Percentiles rank a stretch among this genome's conserved stretches.
phyloP scores from a whole-genome alignment of 2,113 vertebrate species.

The Glaucidium brasilianum region DNA sequence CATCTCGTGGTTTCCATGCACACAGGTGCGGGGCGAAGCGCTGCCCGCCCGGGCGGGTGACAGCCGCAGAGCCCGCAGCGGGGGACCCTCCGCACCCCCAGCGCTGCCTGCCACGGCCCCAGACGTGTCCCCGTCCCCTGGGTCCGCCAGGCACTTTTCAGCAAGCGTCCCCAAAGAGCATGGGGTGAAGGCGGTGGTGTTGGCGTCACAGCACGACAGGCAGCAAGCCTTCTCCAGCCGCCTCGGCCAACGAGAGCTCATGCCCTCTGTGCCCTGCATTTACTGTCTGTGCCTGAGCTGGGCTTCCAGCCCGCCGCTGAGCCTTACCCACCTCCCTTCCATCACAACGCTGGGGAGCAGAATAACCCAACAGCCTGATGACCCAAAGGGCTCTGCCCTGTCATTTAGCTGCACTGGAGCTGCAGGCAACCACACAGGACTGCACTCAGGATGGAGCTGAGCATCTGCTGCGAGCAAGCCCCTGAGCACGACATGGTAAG shows the following conservation, averaged over 20 bases:
- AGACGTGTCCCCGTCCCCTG: accelerated
- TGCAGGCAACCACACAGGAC: not conserved
- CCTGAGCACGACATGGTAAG: not conserved
- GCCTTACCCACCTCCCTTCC: not conserved
- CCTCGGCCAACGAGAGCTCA: accelerated
- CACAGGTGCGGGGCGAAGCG: not conserved
- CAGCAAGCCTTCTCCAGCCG: not conserved
- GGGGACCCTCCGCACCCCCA: not conserved
- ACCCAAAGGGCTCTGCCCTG: accelerated
- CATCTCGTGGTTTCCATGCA: constrained; percentile 12
- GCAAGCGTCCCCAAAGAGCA: accelerated
- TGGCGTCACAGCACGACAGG: accelerated
- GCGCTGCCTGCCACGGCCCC: not conserved
- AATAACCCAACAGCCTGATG: accelerated
- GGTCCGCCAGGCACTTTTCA: accelerated
- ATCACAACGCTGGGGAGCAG: not conserved
- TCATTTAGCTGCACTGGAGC: not conserved
- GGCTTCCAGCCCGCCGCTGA: accelerated
- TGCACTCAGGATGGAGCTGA: not conserved
- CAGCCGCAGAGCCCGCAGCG: accelerated
- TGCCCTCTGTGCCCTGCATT: not conserved
- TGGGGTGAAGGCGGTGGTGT: accelerated
- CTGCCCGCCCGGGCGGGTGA: not conserved
- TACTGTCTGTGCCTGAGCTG: not conserved
- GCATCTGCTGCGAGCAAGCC: not conserved